Conservation (phyloP, 2,113 vertebrate species). For the Microcebus jonahi region DNA sequence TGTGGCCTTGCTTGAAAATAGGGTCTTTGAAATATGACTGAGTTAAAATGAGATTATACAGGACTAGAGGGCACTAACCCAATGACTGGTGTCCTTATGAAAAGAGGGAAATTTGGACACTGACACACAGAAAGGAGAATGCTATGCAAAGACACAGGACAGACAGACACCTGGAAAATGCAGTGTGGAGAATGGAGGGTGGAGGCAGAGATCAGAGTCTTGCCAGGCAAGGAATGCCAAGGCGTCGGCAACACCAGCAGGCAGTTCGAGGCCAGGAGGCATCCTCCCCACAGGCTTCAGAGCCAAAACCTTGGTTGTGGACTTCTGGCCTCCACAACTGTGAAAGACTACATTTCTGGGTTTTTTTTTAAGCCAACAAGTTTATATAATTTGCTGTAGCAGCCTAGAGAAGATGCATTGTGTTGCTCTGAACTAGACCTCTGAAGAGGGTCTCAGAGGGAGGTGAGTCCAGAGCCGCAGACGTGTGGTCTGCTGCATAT, state of each 20-base stretch:
- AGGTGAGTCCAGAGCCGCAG: rapidly evolving
- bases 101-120: background rate
- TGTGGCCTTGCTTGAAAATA: background rate
- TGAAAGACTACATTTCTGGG: background rate
- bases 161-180: background rate
- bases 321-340: background rate
- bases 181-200: too few species aligned
- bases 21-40: background rate
- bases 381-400: background rate
- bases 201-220: too few species aligned
- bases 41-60: background rate
- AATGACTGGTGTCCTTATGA: background rate
- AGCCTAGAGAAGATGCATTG: background rate
- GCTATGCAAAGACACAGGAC: background rate
- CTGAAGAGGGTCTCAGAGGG: background rate
- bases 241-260: background rate
- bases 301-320: background rate
- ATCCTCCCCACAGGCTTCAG: background rate
- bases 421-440: background rate
- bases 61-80: background rate
- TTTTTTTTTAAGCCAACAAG: background rate
- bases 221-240: background rate
- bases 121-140: background rate
- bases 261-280: too few species aligned
- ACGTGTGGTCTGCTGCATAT: rapidly evolving